Evolutionary conservation across 2,113 vertebrate genomes (phyloP).

Genomic region (Boulengeromyrus knoepffleri): DNA sequence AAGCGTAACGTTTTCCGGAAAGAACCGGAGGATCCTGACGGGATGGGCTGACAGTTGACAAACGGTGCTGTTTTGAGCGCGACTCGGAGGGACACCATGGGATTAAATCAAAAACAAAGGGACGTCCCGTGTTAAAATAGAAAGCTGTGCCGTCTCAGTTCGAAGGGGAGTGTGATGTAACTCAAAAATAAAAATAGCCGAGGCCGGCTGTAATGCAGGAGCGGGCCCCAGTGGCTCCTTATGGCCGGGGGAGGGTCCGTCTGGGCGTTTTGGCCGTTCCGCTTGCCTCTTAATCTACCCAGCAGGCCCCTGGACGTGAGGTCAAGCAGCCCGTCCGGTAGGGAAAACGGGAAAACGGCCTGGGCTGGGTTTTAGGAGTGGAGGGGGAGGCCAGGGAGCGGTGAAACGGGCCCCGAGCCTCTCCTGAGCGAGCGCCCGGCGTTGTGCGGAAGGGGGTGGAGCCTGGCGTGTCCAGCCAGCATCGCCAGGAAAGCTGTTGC

Average conservation of each 20-base stretch:
- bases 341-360: background rate
- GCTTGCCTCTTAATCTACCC: slow-evolving; percentile 12
- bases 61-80: background rate
- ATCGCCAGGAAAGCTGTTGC: slow-evolving; percentile 1
- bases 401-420: background rate
- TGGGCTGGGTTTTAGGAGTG: background rate
- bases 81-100: background rate
- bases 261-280: background rate
- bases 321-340: background rate
- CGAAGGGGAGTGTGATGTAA: background rate
- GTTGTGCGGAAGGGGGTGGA: background rate
- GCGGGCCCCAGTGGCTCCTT: background rate
- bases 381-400: background rate
- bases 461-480: background rate
- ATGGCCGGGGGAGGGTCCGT: background rate
- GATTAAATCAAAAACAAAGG: background rate
- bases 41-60: background rate
- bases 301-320: background rate
- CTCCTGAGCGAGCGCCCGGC: background rate
- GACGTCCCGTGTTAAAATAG: background rate
- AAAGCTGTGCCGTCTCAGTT: background rate
- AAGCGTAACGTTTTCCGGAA: background rate
- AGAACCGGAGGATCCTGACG: background rate
- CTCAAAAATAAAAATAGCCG: background rate
- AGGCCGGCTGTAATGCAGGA: background rate